Base-by-base conservation (phyloP, 2,888 invertebrate species). In the Dasypolia templi region DNA sequence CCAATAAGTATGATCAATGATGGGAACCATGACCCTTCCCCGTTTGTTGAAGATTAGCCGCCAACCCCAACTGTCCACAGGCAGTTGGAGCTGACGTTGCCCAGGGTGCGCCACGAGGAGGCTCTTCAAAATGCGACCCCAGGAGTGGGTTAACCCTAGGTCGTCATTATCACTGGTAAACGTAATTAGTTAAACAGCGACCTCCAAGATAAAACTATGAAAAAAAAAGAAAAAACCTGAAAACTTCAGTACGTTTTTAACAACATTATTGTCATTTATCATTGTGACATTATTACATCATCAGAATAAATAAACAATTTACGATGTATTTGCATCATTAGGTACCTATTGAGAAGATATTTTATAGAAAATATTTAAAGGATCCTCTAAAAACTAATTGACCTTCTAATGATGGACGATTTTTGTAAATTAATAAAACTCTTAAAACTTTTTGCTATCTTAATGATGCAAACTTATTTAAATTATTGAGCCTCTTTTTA, bases 261-360 rank as follows among this genome's bases (percentile, higher is more conserved):
- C 42, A 5, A 35, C 12, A 74, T 46, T 61, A 62, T 0, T 9
- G 35, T 42, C 53, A 63, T 79, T 26, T 12, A 49, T 46, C 63
- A 77, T 4, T 22, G n/a, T 9, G 9, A 5, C 14, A 35, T 32
- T 42, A 49, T 22, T 19, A 22, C 11, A 66, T 35, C 29, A 51
- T 46, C 17, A 42, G 65, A 67, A 75, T 80, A 77, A 75, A 74
- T 53, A 49, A 53, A 80, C 26, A 46, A 79, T 80, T 46, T 64
- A 22, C 26, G 11, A 22, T 2, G 3, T 9, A 46, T 79, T 72
- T 61, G 9, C 51, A 29, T 44, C 39, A 61, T 35, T n/a, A 42
- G n/a, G 29, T 3, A 4, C 14, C 1, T 5, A 19, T 49, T 26
- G 6, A 17, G 9, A 29, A 56, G 0, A 39, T 44, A 44, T 49